Conservation (phyloP, 2,113 vertebrate species). For the Grantiella picta region DNA sequence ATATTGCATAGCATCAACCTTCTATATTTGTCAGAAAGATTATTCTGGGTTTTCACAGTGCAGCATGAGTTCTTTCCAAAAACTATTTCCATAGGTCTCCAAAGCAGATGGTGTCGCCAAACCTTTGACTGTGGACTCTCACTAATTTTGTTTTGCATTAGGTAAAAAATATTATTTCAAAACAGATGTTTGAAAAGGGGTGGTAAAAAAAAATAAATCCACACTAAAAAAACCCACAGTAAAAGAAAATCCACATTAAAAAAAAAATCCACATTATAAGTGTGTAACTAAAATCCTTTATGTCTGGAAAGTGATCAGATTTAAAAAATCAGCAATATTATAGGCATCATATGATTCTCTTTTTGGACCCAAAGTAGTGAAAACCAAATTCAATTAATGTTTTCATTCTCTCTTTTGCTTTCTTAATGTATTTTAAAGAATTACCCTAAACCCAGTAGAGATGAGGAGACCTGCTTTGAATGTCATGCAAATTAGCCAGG, state of each 20-base stretch:
- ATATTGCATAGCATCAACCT: neutral
- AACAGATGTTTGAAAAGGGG: neutral
- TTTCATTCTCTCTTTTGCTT: neutral
- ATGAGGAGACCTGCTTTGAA: neutral
- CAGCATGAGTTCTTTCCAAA: neutral
- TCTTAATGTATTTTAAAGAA: neutral
- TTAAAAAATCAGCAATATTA: neutral
- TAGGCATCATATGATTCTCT: neutral
- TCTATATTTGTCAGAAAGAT: constrained; percentile 18
- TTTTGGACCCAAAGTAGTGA: neutral
- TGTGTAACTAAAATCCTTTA: neutral
- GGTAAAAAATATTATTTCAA: neutral
- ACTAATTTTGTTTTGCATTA: neutral
- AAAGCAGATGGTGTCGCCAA: constrained; percentile 11
- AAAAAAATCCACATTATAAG: neutral
- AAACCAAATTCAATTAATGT: neutral
- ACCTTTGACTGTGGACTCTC: neutral
- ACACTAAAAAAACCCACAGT: neutral
- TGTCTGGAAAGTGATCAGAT: neutral
- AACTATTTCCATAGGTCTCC: neutral
- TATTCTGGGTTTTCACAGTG: constrained; percentile 24
- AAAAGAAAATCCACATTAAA: neutral
- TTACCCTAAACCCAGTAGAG: neutral
- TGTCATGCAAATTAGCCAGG: neutral
- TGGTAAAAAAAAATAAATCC: neutral